A percentile compares a stretch with the other conserved stretches of the same genome.
Evolutionary conservation across 2,113 vertebrate species (phyloP).

Genomic region (Fulmarus glacialis): DNA sequence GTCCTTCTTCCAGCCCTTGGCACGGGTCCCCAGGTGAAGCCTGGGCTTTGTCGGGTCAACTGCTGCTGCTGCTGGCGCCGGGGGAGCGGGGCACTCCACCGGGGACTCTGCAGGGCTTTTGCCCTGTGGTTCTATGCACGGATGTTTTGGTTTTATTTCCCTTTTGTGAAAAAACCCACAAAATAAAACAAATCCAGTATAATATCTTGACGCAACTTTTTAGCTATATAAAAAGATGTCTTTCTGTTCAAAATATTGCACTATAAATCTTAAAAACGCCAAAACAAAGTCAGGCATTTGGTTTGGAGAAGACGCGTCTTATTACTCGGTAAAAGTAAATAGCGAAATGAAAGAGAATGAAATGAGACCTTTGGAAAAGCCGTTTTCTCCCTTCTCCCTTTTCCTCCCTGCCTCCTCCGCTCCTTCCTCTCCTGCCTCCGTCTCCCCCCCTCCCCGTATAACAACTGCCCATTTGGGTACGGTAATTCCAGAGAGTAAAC

Average conservation of each 20-base stretch:
- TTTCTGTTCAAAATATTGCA: not conserved
- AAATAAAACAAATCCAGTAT: not conserved
- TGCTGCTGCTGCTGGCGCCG: not conserved
- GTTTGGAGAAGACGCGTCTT: slow-evolving; percentile 18
- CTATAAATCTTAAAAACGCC: not conserved
- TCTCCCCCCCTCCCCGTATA: not conserved
- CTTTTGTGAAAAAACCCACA: not conserved
- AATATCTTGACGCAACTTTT: not conserved
- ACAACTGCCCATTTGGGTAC: slow-evolving; percentile 61
- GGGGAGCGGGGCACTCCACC: rapidly evolving
- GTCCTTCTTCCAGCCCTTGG: not conserved
- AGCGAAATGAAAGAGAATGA: slow-evolving; percentile 26
- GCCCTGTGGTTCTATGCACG: not conserved
- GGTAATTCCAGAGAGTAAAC: slow-evolving; percentile 65
- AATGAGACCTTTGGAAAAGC: slow-evolving; percentile 45
- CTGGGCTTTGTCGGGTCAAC: rapidly evolving
- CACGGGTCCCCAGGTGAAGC: not conserved
- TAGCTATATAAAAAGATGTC: not conserved
- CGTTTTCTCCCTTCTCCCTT: not conserved
- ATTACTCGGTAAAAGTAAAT: slow-evolving; percentile 35
- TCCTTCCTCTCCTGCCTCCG: not conserved
- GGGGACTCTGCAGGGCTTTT: not conserved
- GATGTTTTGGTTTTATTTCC: not conserved
- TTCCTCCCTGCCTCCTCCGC: slow-evolving; percentile 10
- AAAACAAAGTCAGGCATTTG: slow-evolving; percentile 23